Evolutionary conservation across 2,113 vertebrate genomes (phyloP).

Genomic region (Perca schrenkii): DNA sequence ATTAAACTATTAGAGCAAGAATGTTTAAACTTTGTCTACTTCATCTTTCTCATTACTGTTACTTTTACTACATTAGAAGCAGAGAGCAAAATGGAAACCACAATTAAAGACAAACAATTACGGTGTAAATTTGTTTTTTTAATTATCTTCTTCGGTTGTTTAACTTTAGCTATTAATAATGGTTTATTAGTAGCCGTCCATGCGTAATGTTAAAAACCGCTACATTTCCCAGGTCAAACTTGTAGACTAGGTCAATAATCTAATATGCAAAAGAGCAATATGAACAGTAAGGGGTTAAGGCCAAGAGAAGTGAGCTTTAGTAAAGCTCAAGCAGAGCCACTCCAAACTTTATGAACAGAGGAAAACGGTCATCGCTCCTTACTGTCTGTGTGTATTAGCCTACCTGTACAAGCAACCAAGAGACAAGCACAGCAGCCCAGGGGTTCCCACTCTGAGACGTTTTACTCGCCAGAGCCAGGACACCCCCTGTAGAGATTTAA

Average conservation of each 20-base stretch:
- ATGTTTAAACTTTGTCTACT: neutral
- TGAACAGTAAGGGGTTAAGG: neutral
- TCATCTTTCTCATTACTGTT: neutral
- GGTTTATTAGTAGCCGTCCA: neutral
- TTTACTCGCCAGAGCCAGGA: conserved; percentile 82
- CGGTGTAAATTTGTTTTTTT: neutral
- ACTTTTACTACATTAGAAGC: neutral
- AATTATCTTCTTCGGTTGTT: neutral
- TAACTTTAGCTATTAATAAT: neutral
- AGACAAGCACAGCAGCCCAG: conserved; percentile 80
- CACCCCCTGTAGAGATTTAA: conserved; percentile 72
- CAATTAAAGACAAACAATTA: neutral
- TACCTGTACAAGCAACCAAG: conserved; percentile 81
- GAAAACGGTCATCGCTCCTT: neutral
- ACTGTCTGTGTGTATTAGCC: neutral
- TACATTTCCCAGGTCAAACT: neutral
- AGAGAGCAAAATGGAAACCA: neutral
- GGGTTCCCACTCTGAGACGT: conserved; percentile 86
- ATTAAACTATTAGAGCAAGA: neutral
- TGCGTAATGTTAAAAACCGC: neutral
- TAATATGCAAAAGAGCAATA: neutral
- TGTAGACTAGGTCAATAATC: neutral
- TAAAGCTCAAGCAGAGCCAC: neutral
- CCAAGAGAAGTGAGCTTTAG: neutral
- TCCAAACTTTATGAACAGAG: neutral